phyloP scores from a whole-genome alignment of 2,888 invertebrate species.

The Oasisia sp. region DNA sequence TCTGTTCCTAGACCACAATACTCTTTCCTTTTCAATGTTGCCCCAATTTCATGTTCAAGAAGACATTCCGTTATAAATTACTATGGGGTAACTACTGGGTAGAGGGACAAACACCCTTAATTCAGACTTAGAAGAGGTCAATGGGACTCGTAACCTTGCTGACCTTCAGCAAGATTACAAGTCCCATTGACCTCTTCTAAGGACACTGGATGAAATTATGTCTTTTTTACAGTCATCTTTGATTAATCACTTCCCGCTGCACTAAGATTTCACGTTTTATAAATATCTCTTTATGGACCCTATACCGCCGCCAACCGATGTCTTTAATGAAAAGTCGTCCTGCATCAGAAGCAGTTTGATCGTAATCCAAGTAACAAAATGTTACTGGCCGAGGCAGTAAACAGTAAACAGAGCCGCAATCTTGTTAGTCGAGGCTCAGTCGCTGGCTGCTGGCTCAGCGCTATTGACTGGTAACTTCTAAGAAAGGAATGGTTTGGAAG shows the following conservation, averaged over 20 bases:
- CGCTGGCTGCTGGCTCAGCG: background rate
- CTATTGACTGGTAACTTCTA: background rate
- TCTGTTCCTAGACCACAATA: no score
- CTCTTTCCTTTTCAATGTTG: no score
- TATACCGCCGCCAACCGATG: background rate
- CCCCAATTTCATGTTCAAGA: no score
- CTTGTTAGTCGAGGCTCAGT: background rate
- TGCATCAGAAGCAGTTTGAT: background rate
- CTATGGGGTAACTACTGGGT: no score
- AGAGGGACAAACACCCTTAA: no score
- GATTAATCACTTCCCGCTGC: background rate
- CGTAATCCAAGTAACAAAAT: background rate
- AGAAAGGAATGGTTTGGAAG: background rate
- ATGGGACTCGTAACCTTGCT: no score
- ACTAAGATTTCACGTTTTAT: background rate
- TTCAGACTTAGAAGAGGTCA: background rate
- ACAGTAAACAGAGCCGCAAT: background rate
- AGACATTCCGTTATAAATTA: no score
- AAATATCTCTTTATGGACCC: background rate
- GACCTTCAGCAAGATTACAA: background rate
- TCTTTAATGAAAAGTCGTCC: background rate
- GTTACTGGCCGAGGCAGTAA: background rate
- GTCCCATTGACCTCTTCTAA: background rate
- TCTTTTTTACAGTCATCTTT: constrained; percentile 8
- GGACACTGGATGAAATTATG: background rate